Evolutionary conservation across 2,797 vertebrate genomes (phyloP).

Genomic region (Pipistrellus pipistrellus): DNA sequence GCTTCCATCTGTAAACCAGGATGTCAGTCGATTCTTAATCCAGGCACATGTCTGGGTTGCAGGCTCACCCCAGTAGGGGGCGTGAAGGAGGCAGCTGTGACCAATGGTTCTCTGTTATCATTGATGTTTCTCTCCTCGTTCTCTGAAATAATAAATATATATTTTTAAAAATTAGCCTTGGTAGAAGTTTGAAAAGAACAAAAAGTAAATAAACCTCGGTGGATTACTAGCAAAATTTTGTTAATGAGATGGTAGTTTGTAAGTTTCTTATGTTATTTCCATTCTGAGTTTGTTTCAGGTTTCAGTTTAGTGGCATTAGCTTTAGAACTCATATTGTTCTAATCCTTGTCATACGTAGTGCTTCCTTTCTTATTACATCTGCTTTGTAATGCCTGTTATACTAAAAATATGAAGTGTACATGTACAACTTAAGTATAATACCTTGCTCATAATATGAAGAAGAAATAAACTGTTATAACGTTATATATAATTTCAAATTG

Average conservation of each 20-base stretch:
- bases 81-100: no score
- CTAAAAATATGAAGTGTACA: not conserved
- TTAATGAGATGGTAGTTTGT: not conserved
- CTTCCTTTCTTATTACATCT: slow-evolving; percentile 48
- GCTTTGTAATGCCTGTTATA: slow-evolving; percentile 20
- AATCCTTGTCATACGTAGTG: not conserved
- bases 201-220: slow-evolving; percentile 12
- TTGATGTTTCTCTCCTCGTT: no score
- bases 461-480: not conserved
- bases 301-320: slow-evolving; percentile 54
- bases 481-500: not conserved
- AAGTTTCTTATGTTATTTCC: not conserved
- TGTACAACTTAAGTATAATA: not conserved
- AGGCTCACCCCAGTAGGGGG: no score
- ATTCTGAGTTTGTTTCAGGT: slow-evolving; percentile 37
- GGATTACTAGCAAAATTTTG: slow-evolving; percentile 14
- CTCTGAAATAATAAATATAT: no score
- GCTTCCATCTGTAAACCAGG: no score
- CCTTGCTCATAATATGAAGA: not conserved
- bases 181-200: not conserved
- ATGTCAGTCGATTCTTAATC: no score
- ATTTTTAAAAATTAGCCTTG: not conserved
- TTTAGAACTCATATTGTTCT: not conserved
- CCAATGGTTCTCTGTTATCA: no score
- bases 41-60: no score